Evolutionary conservation across 2,113 vertebrate species (phyloP).

Genomic region (Pardalotus punctatus): DNA sequence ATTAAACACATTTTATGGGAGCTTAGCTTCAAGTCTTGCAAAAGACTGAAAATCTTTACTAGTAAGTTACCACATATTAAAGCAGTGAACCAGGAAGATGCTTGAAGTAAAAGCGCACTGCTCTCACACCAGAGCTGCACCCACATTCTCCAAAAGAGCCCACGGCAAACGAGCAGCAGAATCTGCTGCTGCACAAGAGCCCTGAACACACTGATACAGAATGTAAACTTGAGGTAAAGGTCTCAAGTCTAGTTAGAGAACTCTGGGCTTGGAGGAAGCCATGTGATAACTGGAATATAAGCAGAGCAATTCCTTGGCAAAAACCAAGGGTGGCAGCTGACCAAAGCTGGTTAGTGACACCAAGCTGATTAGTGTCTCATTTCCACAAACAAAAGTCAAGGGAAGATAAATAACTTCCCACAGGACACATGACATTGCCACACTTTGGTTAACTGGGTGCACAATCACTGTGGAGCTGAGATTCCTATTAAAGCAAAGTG

Average conservation of each 20-base stretch:
- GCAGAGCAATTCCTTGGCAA: slow-evolving; percentile 13
- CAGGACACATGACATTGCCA: background rate
- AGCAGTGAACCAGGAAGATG: background rate
- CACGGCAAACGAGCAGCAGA: background rate
- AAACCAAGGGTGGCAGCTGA: slow-evolving; percentile 8
- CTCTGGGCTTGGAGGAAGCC: background rate
- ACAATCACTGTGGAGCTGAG: background rate
- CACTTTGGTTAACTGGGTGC: background rate
- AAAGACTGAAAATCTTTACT: background rate
- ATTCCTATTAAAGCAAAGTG: slow-evolving; percentile 10
- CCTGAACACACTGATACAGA: background rate
- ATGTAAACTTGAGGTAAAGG: background rate
- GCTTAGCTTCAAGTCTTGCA: background rate
- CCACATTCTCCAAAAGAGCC: background rate
- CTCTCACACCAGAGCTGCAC: background rate
- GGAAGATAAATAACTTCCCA: slow-evolving; percentile 42
- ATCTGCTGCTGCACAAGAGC: background rate
- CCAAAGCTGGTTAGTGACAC: slow-evolving; percentile 47
- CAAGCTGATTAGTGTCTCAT: slow-evolving; percentile 23
- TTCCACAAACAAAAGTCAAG: slow-evolving; percentile 24
- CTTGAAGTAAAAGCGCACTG: background rate
- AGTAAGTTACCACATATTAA: background rate
- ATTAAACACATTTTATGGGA: background rate
- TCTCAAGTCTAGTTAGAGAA: background rate
- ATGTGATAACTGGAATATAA: background rate